Evolutionary conservation across 1,140 invertebrate species (phyloP).

Genomic region (Ceratosolen fusciceps): DNA sequence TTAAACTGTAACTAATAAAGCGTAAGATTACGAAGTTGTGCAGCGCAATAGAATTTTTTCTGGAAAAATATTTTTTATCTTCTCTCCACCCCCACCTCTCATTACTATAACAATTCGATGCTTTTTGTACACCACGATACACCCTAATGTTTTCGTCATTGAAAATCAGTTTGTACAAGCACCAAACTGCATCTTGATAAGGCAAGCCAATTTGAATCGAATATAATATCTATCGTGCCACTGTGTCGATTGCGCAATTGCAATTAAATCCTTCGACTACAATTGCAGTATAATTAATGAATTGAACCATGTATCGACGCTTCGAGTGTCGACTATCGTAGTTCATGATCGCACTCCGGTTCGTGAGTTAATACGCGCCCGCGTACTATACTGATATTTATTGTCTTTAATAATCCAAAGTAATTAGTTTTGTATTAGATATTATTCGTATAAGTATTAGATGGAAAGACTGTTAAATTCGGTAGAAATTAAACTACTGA

Average conservation of each 20-base stretch:
- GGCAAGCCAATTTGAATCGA: slow-evolving; percentile 28
- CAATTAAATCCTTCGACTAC: slow-evolving; percentile 36
- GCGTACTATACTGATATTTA: background rate
- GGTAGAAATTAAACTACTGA: background rate
- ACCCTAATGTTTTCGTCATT: slow-evolving; percentile 16
- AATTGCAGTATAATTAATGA: slow-evolving; percentile 47
- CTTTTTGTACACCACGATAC: background rate
- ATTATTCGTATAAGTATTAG: background rate
- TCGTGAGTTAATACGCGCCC: slow-evolving; percentile 26
- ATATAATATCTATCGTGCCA: slow-evolving; percentile 42
- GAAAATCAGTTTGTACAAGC: slow-evolving; percentile 22
- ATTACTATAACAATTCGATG: background rate
- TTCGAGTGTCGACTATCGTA: slow-evolving; percentile 45
- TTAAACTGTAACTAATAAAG: background rate
- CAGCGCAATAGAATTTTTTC: background rate
- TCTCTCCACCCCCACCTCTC: too few relatives aligned
- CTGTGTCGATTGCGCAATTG: slow-evolving; percentile 38
- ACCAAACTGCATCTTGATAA: slow-evolving; percentile 28
- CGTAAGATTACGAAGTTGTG: background rate
- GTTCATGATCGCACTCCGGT: slow-evolving; percentile 28
- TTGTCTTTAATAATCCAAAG: slow-evolving; percentile 37
- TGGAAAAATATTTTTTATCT: background rate
- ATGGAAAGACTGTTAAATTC: background rate
- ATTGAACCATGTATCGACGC: slow-evolving; percentile 43
- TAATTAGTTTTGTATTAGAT: slow-evolving; percentile 38